Evolutionary conservation across 1,140 invertebrate species (phyloP), one percentile per base, ranked within the genome.

Genomic region (Scaptomyza hsui): DNA sequence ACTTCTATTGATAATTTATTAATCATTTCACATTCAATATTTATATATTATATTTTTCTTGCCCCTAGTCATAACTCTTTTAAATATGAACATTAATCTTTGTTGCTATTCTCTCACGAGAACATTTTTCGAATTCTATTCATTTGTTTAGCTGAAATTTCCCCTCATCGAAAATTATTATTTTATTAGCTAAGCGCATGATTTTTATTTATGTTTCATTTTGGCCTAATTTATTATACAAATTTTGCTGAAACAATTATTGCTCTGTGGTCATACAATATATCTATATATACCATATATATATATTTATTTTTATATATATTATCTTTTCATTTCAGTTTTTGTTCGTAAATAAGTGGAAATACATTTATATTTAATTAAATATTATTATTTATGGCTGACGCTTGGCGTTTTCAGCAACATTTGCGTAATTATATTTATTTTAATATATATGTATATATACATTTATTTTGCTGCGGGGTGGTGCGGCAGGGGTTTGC

Each of bases 321-420:
- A 62, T 61, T 73, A 75, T 82, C 59, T 75, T 72, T 83, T 65
- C 69, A 78, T 82, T 79, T 78, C 47, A 44, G 24, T 16, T 13
- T 41, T 42, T 12, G 10, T 35, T 37, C 10, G 21, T 72, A 72
- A 72, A 72, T 67, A 59, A 59, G 49, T 65, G 68, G 18, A 21
- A 47, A 83, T 77, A 73, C 64, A 73, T 86, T 85, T 81, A 86
- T 86, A 83, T 81, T 83, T 83, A 86, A 85, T 85, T 88, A 88
- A 86, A 86, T 86, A 86, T 86, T 81, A 86, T 86, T 86, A 86
- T 86, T 86, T 86, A 86, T 86, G 81, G 68, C 72, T 49, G 56
- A 32, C 52, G 49, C 13, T 29, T 29, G 21, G 24, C 37, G n/a
- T 16, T 19, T 19, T 21, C 13, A 19, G 18, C 41, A 18, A 29